Evolutionary conservation across 1,140 invertebrate genomes (phyloP), one percentile per base, ranked within the genome.

Genomic region (Pararge aegeria): DNA sequence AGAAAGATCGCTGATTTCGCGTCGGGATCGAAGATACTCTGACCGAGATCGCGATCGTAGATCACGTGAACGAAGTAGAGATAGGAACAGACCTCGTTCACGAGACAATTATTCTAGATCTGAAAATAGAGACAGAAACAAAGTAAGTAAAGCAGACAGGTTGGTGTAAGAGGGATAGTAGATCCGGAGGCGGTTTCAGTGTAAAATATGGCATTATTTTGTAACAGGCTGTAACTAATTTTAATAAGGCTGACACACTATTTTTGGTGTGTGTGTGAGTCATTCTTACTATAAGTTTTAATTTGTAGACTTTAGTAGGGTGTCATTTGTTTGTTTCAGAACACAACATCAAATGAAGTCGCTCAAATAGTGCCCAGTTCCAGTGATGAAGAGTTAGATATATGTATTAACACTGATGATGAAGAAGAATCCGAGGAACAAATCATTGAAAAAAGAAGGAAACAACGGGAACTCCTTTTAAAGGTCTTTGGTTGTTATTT

Each of bases 361-460:
- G 61, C 94, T 87, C 61, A 90, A 73, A 72, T 82, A 48, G 81
- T 91, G 77, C 75, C 77, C 1, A 89, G 85, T 66, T 90, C 89
- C 0, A 93, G 91, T 73, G 93, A 92, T 66, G 93, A 92, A 80
- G 91, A 93, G 64, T 88, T 92, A 15, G 92, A 93, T 75, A 92
- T 94, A 56, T 94, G 96, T 59, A 94, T 97, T 48, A 95, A 96
- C 62, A 93, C 95, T 53, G 94, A 93, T 19, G 95, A 97, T 42
- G 97, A 98, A 61, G 97, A 98, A 64, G 97, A 98, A 86, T 96
- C 98, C 83, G 97, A 98, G 81, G 96, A 98, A 85, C 94, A 94
- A 60, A 97, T 98, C 73, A 99, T 99, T 86, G 96, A 98, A 81
- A 93, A 94, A 75, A 92, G 97, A 69, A 92, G 98, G 62, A 96